A percentile compares a stretch with the other conserved stretches of the same genome.
phyloP scores from a whole-genome alignment of 1,140 invertebrate genomes.

The Drosophila pallidifrons region DNA sequence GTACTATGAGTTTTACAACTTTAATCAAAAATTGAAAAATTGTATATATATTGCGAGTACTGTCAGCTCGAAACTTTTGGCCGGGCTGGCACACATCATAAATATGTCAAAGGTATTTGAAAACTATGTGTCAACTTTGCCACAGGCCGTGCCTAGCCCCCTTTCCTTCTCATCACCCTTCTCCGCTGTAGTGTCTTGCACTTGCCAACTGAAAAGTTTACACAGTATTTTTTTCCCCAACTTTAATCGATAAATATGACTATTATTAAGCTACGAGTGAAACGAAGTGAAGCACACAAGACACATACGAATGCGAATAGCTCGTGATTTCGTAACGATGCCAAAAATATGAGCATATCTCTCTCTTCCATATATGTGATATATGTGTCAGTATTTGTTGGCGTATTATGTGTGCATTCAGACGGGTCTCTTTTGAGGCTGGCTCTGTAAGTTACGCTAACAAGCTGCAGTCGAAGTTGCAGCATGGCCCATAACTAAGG shows the following conservation, averaged over 20 bases:
- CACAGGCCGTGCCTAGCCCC: neutral
- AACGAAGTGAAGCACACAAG: constrained; percentile 10
- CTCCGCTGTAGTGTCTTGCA: neutral
- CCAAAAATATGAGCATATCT: constrained; percentile 62
- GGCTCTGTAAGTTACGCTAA: constrained; percentile 56
- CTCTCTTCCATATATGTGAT: neutral
- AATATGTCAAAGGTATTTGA: constrained; percentile 70
- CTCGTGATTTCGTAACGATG: constrained; percentile 58
- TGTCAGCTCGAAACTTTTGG: constrained; percentile 34
- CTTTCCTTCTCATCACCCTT: neutral
- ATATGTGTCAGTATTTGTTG: constrained; percentile 1
- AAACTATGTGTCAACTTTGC: constrained; percentile 56
- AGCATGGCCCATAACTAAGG: constrained; percentile 43
- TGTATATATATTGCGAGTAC: constrained; percentile 8
- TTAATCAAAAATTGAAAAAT: constrained; percentile 44
- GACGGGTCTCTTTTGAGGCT: constrained; percentile 16
- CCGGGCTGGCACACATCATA: constrained; percentile 60
- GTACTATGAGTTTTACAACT: constrained; percentile 38
- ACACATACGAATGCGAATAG: constrained; percentile 6
- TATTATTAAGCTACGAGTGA: constrained; percentile 61
- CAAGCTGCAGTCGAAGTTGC: constrained; percentile 56
- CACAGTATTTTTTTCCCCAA: constrained; percentile 29
- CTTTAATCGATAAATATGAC: constrained; percentile 78
- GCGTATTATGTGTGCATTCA: constrained; percentile 10
- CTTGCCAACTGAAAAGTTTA: neutral